Evolutionary conservation across 2,113 vertebrate species (phyloP), one percentile per base, ranked within the genome.

Genomic region (Grammomys dolichurus): DNA sequence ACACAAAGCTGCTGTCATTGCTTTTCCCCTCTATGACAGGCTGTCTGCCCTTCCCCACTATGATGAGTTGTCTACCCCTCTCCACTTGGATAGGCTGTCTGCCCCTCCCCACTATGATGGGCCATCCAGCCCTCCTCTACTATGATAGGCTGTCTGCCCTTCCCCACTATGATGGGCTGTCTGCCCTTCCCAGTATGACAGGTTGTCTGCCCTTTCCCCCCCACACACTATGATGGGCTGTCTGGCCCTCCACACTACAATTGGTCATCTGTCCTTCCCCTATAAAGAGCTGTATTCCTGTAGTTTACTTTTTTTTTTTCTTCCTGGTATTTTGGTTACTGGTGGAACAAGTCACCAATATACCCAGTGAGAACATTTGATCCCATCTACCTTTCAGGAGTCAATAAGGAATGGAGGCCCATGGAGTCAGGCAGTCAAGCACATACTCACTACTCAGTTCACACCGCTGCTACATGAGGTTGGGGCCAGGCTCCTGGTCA

Each of bases 401-500:
- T 40, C 65, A 40, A 51, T n/a, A 7, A 33, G 26, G 12, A n/a
- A 20, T 33, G 0, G 0, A 70, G 87, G 22, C 58, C 3, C 26
- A 73, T 73, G n/a, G n/a, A 40, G n/a, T 19, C 16, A 7, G 8
- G 56, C n/a, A 36, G 46, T 22, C 7, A 7, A 4, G 2, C 20
- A 76, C 10, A 22, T 26, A 56, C 0, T 3, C 24, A 48, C 22
- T 1, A 0, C 26, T 8, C 40, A 4, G 16, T 17, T 33, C 3
- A 17, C 43, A 3, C 13, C 7, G 63, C 24, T 28, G 10, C 17
- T 48, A 17, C 0, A 20, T 1, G 46, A 82, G 26, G 3, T 12
- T 13, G 33, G 85, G 60, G 28, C 33, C 56, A 36, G 26, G 1
- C 33, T n/a, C 70, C 36, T 73, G 48, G 76, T 48, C 17, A 0